Evolutionary conservation across 2,113 vertebrate species (phyloP).

Genomic region (Argyrosomus japonicus): DNA sequence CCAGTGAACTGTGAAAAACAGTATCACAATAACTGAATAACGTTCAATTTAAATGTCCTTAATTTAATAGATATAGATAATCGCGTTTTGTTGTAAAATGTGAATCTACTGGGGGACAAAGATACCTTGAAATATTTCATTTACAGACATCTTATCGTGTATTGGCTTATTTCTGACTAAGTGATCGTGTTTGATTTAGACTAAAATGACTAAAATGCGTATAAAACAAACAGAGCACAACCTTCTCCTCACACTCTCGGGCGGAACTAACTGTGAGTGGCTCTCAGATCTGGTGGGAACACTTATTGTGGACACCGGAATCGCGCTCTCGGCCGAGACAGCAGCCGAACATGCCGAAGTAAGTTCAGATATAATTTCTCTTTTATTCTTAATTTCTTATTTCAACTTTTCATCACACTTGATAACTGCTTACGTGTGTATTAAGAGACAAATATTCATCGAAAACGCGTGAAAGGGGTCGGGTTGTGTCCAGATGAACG

Average conservation of each 20-base stretch:
- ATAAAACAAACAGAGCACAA: not conserved
- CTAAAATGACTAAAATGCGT: not conserved
- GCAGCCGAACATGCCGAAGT: constrained; percentile 81
- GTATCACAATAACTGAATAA: no score
- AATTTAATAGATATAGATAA: not conserved
- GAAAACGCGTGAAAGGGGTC: not conserved
- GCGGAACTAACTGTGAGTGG: constrained; percentile 55
- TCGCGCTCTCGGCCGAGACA: constrained; percentile 10
- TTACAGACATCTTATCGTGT: not conserved
- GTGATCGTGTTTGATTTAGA: not conserved
- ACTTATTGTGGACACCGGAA: constrained; percentile 52
- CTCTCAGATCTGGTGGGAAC: constrained; percentile 27
- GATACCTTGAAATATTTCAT: not conserved
- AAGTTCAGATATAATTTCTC: constrained; percentile 4
- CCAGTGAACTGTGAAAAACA: no score
- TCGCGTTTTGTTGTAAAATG: not conserved
- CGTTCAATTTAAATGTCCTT: no score
- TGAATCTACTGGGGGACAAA: not conserved
- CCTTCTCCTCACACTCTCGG: not conserved
- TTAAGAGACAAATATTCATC: no score
- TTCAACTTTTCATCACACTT: no score
- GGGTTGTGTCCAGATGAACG: not conserved
- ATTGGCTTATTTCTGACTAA: not conserved
- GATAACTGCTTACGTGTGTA: no score
- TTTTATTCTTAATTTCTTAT: not conserved